Evolutionary conservation across 2,888 invertebrate species (phyloP).

Genomic region (Drosophila acutilabella): DNA sequence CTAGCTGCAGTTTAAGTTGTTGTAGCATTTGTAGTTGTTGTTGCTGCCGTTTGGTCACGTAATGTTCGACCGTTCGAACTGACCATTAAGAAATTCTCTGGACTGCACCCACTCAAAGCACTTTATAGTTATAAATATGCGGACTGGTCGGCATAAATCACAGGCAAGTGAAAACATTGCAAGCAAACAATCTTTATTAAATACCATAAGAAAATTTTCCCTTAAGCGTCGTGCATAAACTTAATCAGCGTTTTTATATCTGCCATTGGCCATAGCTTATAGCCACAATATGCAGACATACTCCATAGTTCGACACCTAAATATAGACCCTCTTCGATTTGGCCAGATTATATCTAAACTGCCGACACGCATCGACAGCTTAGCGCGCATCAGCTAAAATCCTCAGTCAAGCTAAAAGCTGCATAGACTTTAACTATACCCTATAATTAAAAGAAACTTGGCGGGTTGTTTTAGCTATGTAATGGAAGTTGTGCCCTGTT

Average conservation of each 20-base stretch:
- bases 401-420: neutral
- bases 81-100: slow-evolving; percentile 73
- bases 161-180: slow-evolving; percentile 50
- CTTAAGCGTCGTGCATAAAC: slow-evolving; percentile 49
- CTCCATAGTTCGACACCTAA: slow-evolving; percentile 10
- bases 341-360: slow-evolving; percentile 56
- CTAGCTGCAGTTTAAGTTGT: slow-evolving; percentile 8
- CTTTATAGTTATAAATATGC: slow-evolving; percentile 16
- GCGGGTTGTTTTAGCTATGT: neutral
- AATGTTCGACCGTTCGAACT: slow-evolving; percentile 42
- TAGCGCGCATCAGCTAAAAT: slow-evolving; percentile 30
- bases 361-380: slow-evolving; percentile 51
- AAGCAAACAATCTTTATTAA: slow-evolving; percentile 36
- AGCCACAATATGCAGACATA: slow-evolving; percentile 34
- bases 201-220: slow-evolving; percentile 40
- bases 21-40: slow-evolving; percentile 4
- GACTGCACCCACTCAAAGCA: slow-evolving; percentile 46
- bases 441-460: neutral
- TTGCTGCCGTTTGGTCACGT: slow-evolving; percentile 62
- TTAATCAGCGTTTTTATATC: slow-evolving; percentile 64
- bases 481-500: neutral
- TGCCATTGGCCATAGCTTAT: slow-evolving; percentile 44
- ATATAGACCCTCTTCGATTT: slow-evolving; percentile 11
- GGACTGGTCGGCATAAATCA: slow-evolving; percentile 68
- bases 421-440: slow-evolving; percentile 9